These are phyloP conservation scores for Notospermus geniculatus DNA, from an alignment of 1,140 invertebrate species.

Conservation along the genomic window DNA sequence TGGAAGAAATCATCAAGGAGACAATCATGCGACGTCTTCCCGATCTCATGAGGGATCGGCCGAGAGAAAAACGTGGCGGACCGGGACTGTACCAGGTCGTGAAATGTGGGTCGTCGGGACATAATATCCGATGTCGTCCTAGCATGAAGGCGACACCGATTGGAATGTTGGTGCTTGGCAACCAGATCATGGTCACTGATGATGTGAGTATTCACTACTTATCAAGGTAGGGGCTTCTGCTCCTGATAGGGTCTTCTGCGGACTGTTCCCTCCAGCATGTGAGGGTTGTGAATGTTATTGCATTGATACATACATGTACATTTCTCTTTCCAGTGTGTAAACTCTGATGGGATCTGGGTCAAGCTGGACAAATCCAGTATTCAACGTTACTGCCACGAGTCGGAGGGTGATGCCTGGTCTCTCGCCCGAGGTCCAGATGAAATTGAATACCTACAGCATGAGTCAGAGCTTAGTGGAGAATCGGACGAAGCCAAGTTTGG, in stretches of 20 bases:
- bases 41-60: constrained; percentile 30
- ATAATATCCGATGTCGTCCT: constrained; percentile 73
- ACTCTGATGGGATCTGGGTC: constrained; percentile 95
- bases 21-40: constrained; percentile 35
- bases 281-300: too few relatives aligned
- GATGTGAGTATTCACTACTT: constrained; percentile 69
- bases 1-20: constrained; percentile 45
- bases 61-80: constrained; percentile 27
- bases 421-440: constrained; percentile 68
- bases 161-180: constrained; percentile 74
- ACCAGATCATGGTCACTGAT: constrained; percentile 67
- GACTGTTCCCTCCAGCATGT: too few relatives aligned
- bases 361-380: constrained; percentile 74
- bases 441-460: constrained; percentile 69
- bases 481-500: constrained; percentile 4
- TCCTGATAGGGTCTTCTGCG: too few relatives aligned
- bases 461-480: constrained; percentile 50
- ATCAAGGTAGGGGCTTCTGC: too few relatives aligned
- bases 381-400: constrained; percentile 69
- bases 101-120: constrained; percentile 77
- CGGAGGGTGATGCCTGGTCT: constrained; percentile 72
- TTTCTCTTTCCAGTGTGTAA: constrained; percentile 69
- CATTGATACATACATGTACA: background rate
- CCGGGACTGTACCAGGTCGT: constrained; percentile 67
- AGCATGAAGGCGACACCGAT: constrained; percentile 73